phyloP scores from a whole-genome alignment of 2,888 invertebrate species.

The Andrena haemorrhoa region DNA sequence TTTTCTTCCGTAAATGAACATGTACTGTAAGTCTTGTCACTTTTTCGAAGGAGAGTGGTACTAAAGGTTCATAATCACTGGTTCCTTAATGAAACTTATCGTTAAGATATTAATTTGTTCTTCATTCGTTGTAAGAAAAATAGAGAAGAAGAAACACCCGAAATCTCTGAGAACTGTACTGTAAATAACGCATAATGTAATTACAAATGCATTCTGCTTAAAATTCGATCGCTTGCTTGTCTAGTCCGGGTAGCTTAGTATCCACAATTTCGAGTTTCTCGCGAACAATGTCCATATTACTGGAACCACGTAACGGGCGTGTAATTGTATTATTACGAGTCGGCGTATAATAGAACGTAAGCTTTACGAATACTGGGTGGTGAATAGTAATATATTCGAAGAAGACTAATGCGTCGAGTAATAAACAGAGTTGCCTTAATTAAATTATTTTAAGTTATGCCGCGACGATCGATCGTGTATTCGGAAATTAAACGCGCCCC shows the following conservation, averaged over 20 bases:
- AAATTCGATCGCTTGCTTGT: constrained; percentile 80
- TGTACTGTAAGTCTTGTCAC: background rate
- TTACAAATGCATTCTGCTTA: constrained; percentile 68
- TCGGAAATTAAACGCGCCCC: constrained; percentile 28
- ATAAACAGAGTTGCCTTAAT: constrained; percentile 81
- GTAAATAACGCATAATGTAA: constrained; percentile 66
- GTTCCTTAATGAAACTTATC: constrained; percentile 28
- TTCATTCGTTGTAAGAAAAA: constrained; percentile 50
- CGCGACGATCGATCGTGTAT: constrained; percentile 28
- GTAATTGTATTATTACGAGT: constrained; percentile 39
- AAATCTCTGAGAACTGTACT: constrained; percentile 44
- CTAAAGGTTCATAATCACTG: constrained; percentile 6
- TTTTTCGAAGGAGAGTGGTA: background rate
- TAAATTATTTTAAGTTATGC: constrained; percentile 77
- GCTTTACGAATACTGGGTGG: constrained; percentile 59
- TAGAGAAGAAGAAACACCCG: constrained; percentile 54
- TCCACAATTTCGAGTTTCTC: constrained; percentile 38
- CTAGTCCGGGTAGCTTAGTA: constrained; percentile 79
- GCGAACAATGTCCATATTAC: constrained; percentile 36
- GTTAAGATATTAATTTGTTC: constrained; percentile 73
- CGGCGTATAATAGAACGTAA: constrained; percentile 46
- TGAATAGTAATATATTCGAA: constrained; percentile 73
- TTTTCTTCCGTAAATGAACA: background rate
- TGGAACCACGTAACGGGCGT: constrained; percentile 24
- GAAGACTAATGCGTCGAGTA: constrained; percentile 70